Percentiles rank a stretch among this genome's conserved stretches.
Evolutionary conservation across 2,888 invertebrate genomes (phyloP).

Genomic region (Ypsolopha sequella): DNA sequence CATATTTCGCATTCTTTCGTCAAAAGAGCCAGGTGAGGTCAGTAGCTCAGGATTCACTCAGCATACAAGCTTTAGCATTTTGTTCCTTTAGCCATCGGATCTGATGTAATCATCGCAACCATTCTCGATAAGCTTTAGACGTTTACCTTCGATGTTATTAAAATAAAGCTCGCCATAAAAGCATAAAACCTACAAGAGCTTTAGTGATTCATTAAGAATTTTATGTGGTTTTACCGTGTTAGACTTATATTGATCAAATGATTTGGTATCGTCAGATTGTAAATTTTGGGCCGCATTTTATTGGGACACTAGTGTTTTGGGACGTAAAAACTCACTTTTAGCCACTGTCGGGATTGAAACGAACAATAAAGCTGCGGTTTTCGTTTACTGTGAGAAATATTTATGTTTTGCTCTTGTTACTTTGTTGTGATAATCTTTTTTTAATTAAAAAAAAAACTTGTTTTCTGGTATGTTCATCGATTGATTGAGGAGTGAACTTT

Average conservation of each 20-base stretch:
- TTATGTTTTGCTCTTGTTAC: too few relatives aligned
- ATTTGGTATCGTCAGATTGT: neutral
- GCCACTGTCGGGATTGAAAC: too few relatives aligned
- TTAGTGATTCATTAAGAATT: slow-evolving; percentile 2
- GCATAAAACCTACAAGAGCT: slow-evolving; percentile 4
- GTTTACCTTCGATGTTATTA: slow-evolving; percentile 17
- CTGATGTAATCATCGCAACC: slow-evolving; percentile 56
- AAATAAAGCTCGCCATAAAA: slow-evolving; percentile 1
- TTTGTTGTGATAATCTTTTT: too few relatives aligned
- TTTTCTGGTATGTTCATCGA: too few relatives aligned
- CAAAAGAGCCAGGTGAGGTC: slow-evolving; percentile 7
- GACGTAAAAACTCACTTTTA: too few relatives aligned
- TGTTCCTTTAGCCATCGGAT: too few relatives aligned
- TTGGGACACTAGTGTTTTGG: neutral
- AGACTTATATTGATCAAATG: neutral
- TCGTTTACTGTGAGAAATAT: too few relatives aligned
- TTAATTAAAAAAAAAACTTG: too few relatives aligned
- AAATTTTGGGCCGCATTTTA: neutral
- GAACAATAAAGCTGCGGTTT: too few relatives aligned
- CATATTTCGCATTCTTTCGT: too few relatives aligned
- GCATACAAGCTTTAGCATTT: too few relatives aligned
- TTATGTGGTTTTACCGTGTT: slow-evolving; percentile 3
- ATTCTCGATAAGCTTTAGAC: slow-evolving; percentile 45
- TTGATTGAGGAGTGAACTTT: too few relatives aligned
- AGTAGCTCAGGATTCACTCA: neutral